Base-by-base conservation (phyloP, 2,113 vertebrate genomes). In the Psittacara wagleri region DNA sequence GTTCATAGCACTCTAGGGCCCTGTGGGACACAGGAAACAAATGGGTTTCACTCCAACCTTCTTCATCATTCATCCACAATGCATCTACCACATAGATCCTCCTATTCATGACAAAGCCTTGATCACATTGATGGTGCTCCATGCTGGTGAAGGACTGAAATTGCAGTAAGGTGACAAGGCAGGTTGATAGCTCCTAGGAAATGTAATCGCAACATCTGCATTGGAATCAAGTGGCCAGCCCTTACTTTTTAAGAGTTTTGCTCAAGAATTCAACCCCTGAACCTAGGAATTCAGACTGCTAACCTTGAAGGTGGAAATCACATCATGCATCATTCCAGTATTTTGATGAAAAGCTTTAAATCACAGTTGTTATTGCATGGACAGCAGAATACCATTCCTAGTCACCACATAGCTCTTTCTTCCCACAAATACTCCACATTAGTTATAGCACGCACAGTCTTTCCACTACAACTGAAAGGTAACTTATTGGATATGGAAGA, bases 141-240 rank as follows among this genome's bases (percentile, higher is more conserved):
- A 59, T 67, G 68, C 46, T 88, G 76, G 62, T 64, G 43, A 80
- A 63, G 76, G 61, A 59, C 3, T 92, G 79, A 92, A 93, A 79
- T 86, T 92, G 86, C 77, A 72, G 51, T 80, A 86, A 78, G 29
- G 76, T 63, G 43, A 83, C 63, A 69, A 77, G 70, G 63, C 91
- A 93, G 64, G 85, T 66, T 86, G 92, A 86, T 9, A 88, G 8
- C 11, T 51, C 46, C 33, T 55, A 35, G 28, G 39, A 90, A 81
- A 83, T 27, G 14, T 27, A 88, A 90, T 81, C 74, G 23, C 61
- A 75, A 72, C 41, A 77, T 75, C 68, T 86, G 43, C 62, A 46
- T 39, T 68, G 51, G 41, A 88, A 74, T 70, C 51, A 78, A 88
- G 67, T 67, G 63, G 76, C 19, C 48, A 57, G 31, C 31, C 33